phyloP scores from a whole-genome alignment of 2,888 invertebrate species.

The Rhagophthalmus giganteus region DNA sequence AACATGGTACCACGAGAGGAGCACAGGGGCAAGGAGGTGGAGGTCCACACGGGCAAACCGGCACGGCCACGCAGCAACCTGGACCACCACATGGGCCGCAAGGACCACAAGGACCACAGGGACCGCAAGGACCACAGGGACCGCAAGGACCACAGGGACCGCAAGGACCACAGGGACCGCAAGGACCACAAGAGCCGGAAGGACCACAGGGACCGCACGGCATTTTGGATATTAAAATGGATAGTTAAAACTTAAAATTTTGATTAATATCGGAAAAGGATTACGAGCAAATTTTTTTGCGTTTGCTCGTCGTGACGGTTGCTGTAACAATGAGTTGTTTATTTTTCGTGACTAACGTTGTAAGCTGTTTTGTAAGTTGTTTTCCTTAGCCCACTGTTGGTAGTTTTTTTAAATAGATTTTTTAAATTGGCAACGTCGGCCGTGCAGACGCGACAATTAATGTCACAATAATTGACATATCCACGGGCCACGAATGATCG shows the following conservation, averaged over 20 bases:
- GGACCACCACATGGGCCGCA: conserved; percentile 19
- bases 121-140: conserved; percentile 6
- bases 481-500: too few relatives aligned
- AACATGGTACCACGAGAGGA: conserved; percentile 34
- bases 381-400: too few relatives aligned
- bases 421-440: too few relatives aligned
- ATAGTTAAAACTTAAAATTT: background rate
- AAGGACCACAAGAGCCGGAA: conserved; percentile 4
- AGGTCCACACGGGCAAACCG: conserved; percentile 36
- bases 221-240: background rate
- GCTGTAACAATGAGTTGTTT: conserved; percentile 3
- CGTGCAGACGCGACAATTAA: too few relatives aligned
- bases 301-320: conserved; percentile 4
- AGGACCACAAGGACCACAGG: conserved; percentile 9
- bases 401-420: too few relatives aligned
- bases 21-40: conserved; percentile 36
- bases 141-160: conserved; percentile 8
- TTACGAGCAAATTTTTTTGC: conserved; percentile 3
- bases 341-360: too few relatives aligned
- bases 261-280: conserved; percentile 34
- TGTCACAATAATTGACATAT: too few relatives aligned
- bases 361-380: too few relatives aligned
- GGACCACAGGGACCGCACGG: conserved; percentile 5
- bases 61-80: conserved; percentile 32
- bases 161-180: conserved; percentile 4